phyloP scores from a whole-genome alignment of 2,113 vertebrate species.

The Lophura nycthemera region DNA sequence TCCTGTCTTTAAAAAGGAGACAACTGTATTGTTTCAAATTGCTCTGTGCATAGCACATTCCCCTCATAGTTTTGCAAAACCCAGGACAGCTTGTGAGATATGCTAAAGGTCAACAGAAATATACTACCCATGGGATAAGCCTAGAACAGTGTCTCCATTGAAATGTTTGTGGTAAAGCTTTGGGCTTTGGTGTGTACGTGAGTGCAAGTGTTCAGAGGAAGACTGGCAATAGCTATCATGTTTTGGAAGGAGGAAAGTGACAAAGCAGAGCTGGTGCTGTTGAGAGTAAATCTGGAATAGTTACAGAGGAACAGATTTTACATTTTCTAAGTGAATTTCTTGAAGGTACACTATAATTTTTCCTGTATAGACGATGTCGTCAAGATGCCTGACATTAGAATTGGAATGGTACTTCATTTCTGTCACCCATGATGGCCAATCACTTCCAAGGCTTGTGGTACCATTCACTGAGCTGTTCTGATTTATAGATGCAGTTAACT shows the following conservation, averaged over 20 bases:
- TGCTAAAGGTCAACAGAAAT: constrained; percentile 27
- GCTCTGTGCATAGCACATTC: background rate
- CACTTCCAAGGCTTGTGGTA: background rate
- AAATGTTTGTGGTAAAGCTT: background rate
- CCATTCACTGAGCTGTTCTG: background rate
- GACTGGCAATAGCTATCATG: background rate
- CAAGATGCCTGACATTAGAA: background rate
- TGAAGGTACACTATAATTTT: background rate
- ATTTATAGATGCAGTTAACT: constrained; percentile 14
- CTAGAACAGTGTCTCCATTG: background rate
- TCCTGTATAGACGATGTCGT: background rate
- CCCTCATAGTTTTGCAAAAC: constrained; percentile 23
- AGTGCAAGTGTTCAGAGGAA: background rate
- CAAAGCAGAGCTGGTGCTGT: background rate
- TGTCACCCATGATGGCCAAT: background rate
- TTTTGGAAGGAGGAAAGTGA: background rate
- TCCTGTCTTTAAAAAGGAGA: constrained; percentile 24
- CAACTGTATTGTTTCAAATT: constrained; percentile 15
- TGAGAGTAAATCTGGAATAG: background rate
- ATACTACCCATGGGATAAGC: background rate
- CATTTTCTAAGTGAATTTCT: background rate
- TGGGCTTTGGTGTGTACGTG: background rate
- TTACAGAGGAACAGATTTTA: background rate
- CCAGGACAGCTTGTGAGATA: background rate
- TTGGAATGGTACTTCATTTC: background rate